Evolutionary conservation across 2,888 invertebrate species (phyloP).

Genomic region (Temnothorax ravouxi): DNA sequence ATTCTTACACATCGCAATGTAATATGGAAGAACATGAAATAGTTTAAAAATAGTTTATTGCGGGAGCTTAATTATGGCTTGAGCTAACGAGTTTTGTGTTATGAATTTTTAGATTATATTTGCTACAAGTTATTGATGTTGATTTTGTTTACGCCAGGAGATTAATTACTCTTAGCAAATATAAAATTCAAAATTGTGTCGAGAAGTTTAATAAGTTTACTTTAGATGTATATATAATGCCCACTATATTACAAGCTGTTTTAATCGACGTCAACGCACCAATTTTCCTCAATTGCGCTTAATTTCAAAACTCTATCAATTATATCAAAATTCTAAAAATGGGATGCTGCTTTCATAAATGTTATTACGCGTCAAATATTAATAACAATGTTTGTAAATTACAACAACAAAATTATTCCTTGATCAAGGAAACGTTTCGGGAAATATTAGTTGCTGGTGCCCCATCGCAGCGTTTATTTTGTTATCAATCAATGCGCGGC

Average conservation of each 20-base stretch:
- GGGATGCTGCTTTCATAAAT: neutral
- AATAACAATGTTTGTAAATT: constrained; percentile 32
- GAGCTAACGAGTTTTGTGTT: constrained; percentile 31
- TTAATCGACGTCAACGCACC: constrained; percentile 28
- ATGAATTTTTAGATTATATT: constrained; percentile 44
- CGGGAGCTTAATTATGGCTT: constrained; percentile 20
- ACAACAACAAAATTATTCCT: constrained; percentile 25
- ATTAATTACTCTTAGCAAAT: constrained; percentile 51
- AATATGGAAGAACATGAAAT: constrained; percentile 4
- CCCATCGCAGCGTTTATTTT: constrained; percentile 26
- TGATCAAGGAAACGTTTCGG: constrained; percentile 21
- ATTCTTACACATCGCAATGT: constrained; percentile 2
- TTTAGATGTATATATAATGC: constrained; percentile 25
- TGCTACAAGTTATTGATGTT: constrained; percentile 28
- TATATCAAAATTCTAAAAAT: constrained; percentile 24
- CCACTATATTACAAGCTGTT: constrained; percentile 29
- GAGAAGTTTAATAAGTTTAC: constrained; percentile 46
- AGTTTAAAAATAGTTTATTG: constrained; percentile 10
- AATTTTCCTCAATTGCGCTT: constrained; percentile 38
- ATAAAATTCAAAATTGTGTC: constrained; percentile 38
- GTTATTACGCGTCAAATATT: constrained; percentile 33
- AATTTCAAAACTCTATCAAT: constrained; percentile 37
- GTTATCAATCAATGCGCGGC: constrained; percentile 38
- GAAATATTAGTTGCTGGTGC: constrained; percentile 15
- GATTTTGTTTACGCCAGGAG: constrained; percentile 37